Evolutionary conservation across 2,888 invertebrate species (phyloP).

Genomic region (Griposia aprilina): DNA sequence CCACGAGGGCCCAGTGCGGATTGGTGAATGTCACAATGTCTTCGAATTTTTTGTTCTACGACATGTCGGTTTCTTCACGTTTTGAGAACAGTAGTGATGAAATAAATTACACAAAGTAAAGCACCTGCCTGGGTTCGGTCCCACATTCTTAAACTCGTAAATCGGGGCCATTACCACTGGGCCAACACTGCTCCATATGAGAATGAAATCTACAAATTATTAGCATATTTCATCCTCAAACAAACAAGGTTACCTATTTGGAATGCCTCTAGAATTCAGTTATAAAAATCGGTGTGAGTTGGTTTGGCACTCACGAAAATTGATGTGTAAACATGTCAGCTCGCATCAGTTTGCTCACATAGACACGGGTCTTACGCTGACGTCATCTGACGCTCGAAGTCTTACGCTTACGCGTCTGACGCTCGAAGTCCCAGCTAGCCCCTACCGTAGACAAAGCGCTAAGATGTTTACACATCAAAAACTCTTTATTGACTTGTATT

Average conservation of each 20-base stretch:
- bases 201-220: background rate
- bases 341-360: too few species aligned
- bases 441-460: too few species aligned
- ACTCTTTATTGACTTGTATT: background rate
- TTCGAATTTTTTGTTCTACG: background rate
- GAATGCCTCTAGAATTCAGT: background rate
- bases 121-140: background rate
- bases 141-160: background rate
- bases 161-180: background rate
- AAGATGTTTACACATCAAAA: too few species aligned
- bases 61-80: background rate
- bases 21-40: background rate
- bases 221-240: background rate
- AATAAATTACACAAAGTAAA: background rate
- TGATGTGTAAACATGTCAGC: too few species aligned
- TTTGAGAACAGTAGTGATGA: background rate
- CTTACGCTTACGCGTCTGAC: too few species aligned
- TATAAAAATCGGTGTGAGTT: too few species aligned
- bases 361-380: too few species aligned
- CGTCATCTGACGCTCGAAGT: too few species aligned
- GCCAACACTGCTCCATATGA: background rate
- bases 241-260: background rate
- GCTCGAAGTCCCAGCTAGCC: too few species aligned
- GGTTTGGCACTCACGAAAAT: too few species aligned
- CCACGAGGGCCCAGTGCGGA: background rate